phyloP scores from a whole-genome alignment of 2,888 invertebrate species.

The Rhodophaea formosa region DNA sequence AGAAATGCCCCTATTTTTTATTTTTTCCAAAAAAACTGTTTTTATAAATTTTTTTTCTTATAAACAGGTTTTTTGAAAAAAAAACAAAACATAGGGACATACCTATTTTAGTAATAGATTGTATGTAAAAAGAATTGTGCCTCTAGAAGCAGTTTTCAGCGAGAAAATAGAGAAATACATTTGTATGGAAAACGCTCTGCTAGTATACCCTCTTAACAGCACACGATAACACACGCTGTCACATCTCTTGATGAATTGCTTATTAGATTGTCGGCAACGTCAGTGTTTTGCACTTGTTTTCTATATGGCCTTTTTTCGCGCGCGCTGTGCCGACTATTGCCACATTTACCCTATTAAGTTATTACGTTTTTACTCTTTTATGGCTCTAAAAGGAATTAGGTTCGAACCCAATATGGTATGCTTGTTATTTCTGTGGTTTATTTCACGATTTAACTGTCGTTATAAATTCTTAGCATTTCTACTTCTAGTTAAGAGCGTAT shows the following conservation, averaged over 20 bases:
- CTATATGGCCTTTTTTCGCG: constrained; percentile 52
- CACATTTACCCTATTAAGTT: constrained; percentile 48
- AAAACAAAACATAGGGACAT: too few relatives aligned
- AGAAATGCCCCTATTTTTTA: too few relatives aligned
- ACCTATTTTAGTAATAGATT: too few relatives aligned
- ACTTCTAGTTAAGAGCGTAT: background rate
- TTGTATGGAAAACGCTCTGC: too few relatives aligned
- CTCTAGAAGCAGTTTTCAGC: too few relatives aligned
- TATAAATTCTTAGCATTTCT: background rate
- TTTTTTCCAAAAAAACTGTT: too few relatives aligned
- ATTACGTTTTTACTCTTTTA: constrained; percentile 33
- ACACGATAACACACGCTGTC: constrained; percentile 68
- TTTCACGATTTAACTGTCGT: background rate
- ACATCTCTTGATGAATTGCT: constrained; percentile 74
- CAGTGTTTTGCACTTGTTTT: constrained; percentile 57
- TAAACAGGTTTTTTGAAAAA: too few relatives aligned
- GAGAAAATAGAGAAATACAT: too few relatives aligned
- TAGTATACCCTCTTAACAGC: too few relatives aligned
- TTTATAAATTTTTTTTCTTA: too few relatives aligned
- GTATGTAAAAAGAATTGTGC: too few relatives aligned
- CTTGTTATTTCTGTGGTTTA: constrained; percentile 6
- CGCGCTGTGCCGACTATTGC: constrained; percentile 36
- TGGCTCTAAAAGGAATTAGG: background rate
- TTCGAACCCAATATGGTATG: background rate
- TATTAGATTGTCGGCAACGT: constrained; percentile 66